A percentile compares a stretch with the other conserved stretches of the same genome.
These are phyloP conservation scores for Gobio gobio DNA, from an alignment of 2,113 vertebrate genomes.

Conservation along the genomic window DNA sequence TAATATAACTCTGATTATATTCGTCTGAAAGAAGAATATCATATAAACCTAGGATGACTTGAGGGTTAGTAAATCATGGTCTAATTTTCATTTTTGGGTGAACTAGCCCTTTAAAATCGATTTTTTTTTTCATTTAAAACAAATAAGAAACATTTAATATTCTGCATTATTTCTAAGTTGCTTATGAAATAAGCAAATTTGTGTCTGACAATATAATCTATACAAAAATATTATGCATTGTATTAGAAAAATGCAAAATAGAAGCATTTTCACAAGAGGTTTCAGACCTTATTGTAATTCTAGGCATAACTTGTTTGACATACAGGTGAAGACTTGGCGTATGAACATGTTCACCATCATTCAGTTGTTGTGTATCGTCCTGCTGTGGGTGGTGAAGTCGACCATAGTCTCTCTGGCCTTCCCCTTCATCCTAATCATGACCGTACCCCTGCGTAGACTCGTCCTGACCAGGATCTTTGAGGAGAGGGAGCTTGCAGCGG, in stretches of 20 bases:
- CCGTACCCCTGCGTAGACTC: constrained; percentile 90
- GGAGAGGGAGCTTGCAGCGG: constrained; percentile 94
- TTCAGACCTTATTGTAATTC: background rate
- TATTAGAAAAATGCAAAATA: background rate
- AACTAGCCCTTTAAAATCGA: too few species aligned
- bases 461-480: constrained; percentile 91
- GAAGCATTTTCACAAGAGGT: background rate
- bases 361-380: constrained; percentile 90
- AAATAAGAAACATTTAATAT: background rate
- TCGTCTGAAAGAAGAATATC: too few species aligned
- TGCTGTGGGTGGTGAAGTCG: constrained; percentile 97
- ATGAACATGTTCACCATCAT: constrained; percentile 98
- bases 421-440: constrained; percentile 97
- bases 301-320: background rate
- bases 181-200: background rate
- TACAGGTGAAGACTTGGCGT: constrained; percentile 95
- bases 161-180: background rate
- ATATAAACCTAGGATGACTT: too few species aligned
- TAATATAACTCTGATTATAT: too few species aligned
- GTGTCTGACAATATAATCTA: background rate
- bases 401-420: constrained; percentile 92
- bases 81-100: too few species aligned
- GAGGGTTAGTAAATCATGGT: too few species aligned
- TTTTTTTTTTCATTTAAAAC: background rate
- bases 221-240: background rate